Conservation (phyloP, 2,113 vertebrate genomes). For the Catagonus wagneri region DNA sequence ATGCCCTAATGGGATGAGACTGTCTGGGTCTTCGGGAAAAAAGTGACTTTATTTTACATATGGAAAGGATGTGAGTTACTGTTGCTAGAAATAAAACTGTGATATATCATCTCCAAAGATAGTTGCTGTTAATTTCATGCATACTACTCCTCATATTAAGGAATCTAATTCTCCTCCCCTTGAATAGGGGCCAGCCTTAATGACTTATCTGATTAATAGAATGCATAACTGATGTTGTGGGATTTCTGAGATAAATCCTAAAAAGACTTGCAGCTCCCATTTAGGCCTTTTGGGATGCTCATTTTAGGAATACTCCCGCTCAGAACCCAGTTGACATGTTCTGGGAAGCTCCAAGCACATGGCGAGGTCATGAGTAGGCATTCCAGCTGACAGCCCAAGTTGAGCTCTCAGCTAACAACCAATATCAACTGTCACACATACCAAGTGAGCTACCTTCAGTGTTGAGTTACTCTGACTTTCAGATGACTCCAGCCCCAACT, state of each 20-base stretch:
- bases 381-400: background rate
- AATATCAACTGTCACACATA: background rate
- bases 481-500: background rate
- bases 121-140: background rate
- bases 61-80: background rate
- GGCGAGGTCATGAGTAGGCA: background rate
- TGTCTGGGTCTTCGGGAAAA: background rate
- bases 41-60: background rate
- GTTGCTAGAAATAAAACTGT: background rate
- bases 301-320: background rate
- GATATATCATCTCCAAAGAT: background rate
- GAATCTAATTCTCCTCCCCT: background rate
- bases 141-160: background rate
- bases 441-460: background rate
- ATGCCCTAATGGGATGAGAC: background rate
- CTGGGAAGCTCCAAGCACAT: background rate
- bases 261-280: background rate
- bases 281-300: background rate
- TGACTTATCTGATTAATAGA: background rate
- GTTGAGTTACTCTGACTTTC: background rate
- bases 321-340: background rate
- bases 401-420: background rate
- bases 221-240: background rate
- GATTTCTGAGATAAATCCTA: constrained; percentile 2
- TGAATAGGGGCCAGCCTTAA: background rate